These are phyloP conservation scores for Apotomis betuletana DNA, from an alignment of 2,888 invertebrate species.

Conservation along the genomic window DNA sequence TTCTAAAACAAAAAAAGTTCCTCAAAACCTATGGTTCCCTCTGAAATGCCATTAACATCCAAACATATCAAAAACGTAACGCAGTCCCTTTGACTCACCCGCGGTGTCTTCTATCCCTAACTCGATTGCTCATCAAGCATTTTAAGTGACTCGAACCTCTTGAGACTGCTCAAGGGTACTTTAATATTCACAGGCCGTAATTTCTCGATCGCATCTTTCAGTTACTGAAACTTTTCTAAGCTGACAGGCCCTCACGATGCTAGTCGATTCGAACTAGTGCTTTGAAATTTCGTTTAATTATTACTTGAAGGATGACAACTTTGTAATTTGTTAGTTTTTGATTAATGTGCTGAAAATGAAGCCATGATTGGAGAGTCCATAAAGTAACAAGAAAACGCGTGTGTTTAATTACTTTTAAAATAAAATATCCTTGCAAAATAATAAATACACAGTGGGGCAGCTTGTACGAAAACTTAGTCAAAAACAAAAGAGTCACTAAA, in stretches of 20 bases:
- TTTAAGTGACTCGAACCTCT: conserved; percentile 73
- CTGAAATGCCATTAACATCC: conserved; percentile 12
- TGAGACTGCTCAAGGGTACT: conserved; percentile 71
- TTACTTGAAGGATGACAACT: conserved; percentile 33
- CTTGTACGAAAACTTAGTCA: not conserved
- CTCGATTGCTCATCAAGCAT: conserved; percentile 75
- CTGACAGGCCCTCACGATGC: conserved; percentile 51
- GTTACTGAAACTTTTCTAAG: conserved; percentile 59
- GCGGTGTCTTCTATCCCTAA: conserved; percentile 52
- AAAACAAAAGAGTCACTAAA: conserved; percentile 11
- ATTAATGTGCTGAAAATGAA: conserved; percentile 15
- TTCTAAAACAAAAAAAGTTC: not conserved
- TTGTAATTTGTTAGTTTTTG: conserved; percentile 20
- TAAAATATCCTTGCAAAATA: too few relatives aligned
- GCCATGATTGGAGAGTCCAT: not conserved
- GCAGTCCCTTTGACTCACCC: conserved; percentile 38
- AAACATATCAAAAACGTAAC: conserved; percentile 35
- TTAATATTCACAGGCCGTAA: conserved; percentile 76
- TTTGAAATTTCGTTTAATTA: conserved; percentile 40
- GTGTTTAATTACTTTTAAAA: not conserved
- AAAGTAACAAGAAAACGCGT: not conserved
- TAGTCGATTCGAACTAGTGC: conserved; percentile 56
- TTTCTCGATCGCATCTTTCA: conserved; percentile 69
- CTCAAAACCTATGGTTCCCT: not conserved
- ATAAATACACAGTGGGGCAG: not conserved